These are phyloP conservation scores for Olivierus martensii DNA, from an alignment of 1,140 invertebrate species.

Conservation along the genomic window DNA sequence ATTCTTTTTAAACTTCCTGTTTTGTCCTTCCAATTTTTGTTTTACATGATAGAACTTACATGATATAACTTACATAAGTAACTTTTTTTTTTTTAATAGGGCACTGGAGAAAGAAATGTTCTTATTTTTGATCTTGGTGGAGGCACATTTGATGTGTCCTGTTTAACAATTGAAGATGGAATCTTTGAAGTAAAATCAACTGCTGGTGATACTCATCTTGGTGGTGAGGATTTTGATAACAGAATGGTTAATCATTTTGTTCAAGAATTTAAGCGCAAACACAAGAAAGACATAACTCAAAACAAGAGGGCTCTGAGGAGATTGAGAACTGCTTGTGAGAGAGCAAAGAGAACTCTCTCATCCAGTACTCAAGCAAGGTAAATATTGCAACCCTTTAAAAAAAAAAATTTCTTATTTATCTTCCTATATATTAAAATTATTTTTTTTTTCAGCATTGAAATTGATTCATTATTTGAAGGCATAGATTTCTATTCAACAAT, in stretches of 20 bases:
- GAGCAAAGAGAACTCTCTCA: constrained; percentile 88
- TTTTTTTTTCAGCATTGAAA: constrained; percentile 50
- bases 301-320: constrained; percentile 85
- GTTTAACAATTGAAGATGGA: constrained; percentile 86
- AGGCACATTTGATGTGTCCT: constrained; percentile 93
- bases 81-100: no score
- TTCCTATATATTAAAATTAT: no score
- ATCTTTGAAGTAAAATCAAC: constrained; percentile 94
- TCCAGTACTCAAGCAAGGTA: constrained; percentile 69
- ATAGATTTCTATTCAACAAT: constrained; percentile 94
- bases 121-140: constrained; percentile 83
- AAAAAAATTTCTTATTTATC: no score
- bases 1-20: no score
- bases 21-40: no score
- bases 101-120: constrained; percentile 48
- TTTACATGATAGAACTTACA: no score
- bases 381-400: no score
- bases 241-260: constrained; percentile 53
- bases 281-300: constrained; percentile 79
- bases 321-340: constrained; percentile 82
- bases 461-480: constrained; percentile 88
- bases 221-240: constrained; percentile 96
- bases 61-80: no score
- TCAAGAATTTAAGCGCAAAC: constrained; percentile 80
- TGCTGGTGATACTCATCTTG: constrained; percentile 92